phyloP scores from a whole-genome alignment of 2,888 invertebrate genomes.

The Apotomis betuletana region DNA sequence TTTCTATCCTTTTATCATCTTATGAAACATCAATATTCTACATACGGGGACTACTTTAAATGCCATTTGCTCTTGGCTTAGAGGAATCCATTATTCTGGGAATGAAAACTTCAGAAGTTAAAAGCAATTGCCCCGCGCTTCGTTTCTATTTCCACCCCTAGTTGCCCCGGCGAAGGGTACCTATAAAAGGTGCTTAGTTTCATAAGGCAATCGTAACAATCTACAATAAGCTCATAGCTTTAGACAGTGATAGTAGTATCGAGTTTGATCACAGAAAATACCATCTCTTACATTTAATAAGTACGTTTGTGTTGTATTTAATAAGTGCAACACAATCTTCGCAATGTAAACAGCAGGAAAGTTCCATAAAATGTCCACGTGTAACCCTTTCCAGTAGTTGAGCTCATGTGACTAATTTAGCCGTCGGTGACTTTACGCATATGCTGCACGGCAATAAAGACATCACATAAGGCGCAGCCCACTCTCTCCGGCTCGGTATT shows the following conservation, averaged over 20 bases:
- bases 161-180: constrained; percentile 24
- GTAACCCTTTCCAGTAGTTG: constrained; percentile 10
- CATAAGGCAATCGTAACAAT: constrained; percentile 13
- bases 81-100: constrained; percentile 48
- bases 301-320: too few species aligned
- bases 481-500: constrained; percentile 67
- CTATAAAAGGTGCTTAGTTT: constrained; percentile 46
- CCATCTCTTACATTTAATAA: too few species aligned
- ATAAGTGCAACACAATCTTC: not conserved
- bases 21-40: constrained; percentile 20
- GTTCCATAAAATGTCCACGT: not conserved
- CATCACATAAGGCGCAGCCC: constrained; percentile 58
- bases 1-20: not conserved
- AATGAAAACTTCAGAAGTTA: constrained; percentile 49
- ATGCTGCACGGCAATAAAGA: constrained; percentile 64
- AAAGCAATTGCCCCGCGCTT: constrained; percentile 47
- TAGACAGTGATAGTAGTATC: not conserved
- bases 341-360: not conserved
- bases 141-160: constrained; percentile 42
- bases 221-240: not conserved
- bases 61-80: constrained; percentile 49
- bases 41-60: constrained; percentile 45
- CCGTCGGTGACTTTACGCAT: constrained; percentile 49
- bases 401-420: constrained; percentile 44
- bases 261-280: not conserved